phyloP scores from a whole-genome alignment of 2,113 vertebrate genomes.

The Forbesichthys papilliferus region DNA sequence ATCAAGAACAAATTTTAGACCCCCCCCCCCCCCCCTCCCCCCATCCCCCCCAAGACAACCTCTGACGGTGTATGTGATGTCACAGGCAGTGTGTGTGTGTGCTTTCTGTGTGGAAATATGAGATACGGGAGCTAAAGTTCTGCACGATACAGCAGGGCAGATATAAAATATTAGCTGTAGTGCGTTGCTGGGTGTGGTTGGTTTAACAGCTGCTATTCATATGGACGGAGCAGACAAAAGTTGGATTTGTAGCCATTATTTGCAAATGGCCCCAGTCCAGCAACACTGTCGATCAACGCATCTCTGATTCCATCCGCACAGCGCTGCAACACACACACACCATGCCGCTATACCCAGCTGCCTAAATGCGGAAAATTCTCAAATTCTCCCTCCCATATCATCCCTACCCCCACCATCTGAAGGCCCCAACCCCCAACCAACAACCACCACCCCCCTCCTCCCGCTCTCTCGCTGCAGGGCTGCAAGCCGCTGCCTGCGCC shows the following conservation, averaged over 20 bases:
- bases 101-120: too few species aligned
- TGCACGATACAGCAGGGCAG: too few species aligned
- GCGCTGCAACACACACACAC: too few species aligned
- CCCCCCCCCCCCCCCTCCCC: too few species aligned
- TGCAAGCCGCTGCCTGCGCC: conserved; percentile 52
- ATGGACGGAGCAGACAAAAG: conserved; percentile 34
- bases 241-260: too few species aligned
- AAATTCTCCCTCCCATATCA: conserved; percentile 52
- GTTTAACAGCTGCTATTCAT: conserved; percentile 45
- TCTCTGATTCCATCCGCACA: too few species aligned
- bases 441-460: conserved; percentile 28
- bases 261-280: conserved; percentile 10
- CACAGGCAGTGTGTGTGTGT: too few species aligned
- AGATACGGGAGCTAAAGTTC: too few species aligned
- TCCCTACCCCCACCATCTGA: conserved; percentile 6
- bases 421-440: conserved; percentile 18
- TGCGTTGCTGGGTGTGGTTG: conserved; percentile 36
- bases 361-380: conserved; percentile 37
- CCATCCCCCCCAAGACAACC: too few species aligned
- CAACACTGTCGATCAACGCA: background rate
- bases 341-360: conserved; percentile 5
- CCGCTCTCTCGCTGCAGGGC: conserved; percentile 28
- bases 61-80: too few species aligned
- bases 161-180: conserved; percentile 31
- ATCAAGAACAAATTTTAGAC: too few species aligned